Evolutionary conservation across 2,113 vertebrate species (phyloP).

Genomic region (Misgurnus anguillicaudatus): DNA sequence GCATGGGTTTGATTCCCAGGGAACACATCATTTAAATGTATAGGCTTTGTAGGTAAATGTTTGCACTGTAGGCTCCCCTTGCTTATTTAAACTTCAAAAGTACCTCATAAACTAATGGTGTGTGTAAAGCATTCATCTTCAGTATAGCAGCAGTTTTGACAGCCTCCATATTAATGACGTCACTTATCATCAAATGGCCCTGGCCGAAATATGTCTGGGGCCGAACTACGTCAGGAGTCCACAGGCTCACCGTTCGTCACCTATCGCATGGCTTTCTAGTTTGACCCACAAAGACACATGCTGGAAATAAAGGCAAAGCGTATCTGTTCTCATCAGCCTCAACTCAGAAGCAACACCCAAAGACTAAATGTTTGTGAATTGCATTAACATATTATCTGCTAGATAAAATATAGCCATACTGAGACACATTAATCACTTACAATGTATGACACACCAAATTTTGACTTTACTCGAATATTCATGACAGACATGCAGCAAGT

Average conservation of each 20-base stretch:
- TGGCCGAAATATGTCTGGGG: background rate
- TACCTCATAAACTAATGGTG: background rate
- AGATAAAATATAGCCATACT: background rate
- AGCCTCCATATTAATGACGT: background rate
- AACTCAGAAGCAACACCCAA: constrained; percentile 18
- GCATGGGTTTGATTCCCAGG: background rate
- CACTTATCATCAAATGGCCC: constrained; percentile 21
- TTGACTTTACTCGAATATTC: background rate
- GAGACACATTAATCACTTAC: background rate
- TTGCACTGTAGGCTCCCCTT: background rate
- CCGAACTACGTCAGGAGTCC: background rate
- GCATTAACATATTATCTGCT: background rate
- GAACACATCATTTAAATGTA: background rate
- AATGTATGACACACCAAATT: background rate
- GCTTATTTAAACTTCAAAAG: background rate
- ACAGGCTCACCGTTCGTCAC: background rate
- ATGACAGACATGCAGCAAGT: background rate
- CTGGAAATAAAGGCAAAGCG: constrained; percentile 16
- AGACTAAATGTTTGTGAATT: background rate
- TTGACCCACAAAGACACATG: constrained; percentile 12
- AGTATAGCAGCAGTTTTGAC: background rate
- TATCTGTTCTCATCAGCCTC: constrained; percentile 7
- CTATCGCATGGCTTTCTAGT: background rate
- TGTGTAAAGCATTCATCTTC: background rate
- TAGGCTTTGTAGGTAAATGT: too few relatives aligned